These are phyloP conservation scores for Lydus trimaculatus DNA, from an alignment of 2,888 invertebrate genomes.

Conservation along the genomic window DNA sequence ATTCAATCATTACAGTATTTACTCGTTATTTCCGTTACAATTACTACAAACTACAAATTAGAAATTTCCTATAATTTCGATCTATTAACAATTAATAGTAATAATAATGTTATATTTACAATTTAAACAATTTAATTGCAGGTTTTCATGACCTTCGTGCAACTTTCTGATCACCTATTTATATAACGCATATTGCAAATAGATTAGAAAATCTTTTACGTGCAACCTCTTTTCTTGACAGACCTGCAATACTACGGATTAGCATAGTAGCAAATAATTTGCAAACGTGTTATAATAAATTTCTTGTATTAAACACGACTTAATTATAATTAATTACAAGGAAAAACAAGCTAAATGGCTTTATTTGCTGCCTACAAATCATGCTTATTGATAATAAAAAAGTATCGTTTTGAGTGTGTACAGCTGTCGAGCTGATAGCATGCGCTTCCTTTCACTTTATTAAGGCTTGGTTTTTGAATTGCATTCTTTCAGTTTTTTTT, in stretches of 20 bases:
- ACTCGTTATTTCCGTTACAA: background rate
- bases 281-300: background rate
- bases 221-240: background rate
- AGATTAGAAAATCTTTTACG: background rate
- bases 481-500: background rate
- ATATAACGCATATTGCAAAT: background rate
- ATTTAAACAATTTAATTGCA: background rate
- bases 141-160: background rate
- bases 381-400: background rate
- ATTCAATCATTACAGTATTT: background rate
- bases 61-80: background rate
- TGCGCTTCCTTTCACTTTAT: constrained; percentile 3
- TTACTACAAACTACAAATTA: background rate
- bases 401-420: background rate
- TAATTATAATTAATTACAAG: background rate
- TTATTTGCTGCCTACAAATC: background rate
- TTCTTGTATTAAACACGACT: background rate
- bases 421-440: background rate
- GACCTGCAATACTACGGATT: too few relatives aligned
- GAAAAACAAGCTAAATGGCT: background rate
- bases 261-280: background rate
- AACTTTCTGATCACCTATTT: background rate
- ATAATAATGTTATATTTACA: background rate
- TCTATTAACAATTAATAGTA: background rate
- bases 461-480: background rate